Evolutionary conservation across 2,797 vertebrate species (phyloP), one percentile per base, ranked within the genome.

Genomic region (Alexandromys oeconomus): DNA sequence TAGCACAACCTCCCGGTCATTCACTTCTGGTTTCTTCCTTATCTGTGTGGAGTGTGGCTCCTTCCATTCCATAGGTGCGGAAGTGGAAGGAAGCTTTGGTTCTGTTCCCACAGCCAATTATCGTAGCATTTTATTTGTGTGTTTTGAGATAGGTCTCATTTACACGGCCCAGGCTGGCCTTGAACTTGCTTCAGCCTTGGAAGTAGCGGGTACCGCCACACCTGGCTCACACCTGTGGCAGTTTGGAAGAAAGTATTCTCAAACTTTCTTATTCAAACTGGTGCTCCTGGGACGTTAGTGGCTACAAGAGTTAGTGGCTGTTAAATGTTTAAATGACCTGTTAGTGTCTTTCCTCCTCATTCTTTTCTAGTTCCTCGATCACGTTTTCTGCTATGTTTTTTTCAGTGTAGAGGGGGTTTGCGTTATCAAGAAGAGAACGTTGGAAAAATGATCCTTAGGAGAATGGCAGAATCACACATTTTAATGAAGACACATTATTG

Each of bases 401-500:
- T 78, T 65, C 61, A 91, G n/a, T 12, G 23, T 29, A 5, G 48
- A 51, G 23, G 19, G 46, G 31, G 76, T 81, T 94, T 95, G 78
- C 34, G 48, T 93, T 31, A 88, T 46, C 57, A 91, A 88, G 54
- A 80, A 84, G 86, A 89, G 23, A 80, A 78, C 71, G 40, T 21
- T 37, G 23, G 74, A n/a, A 63, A 93, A 80, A 31, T 94, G 57
- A 69, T 90, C 31, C 90, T 46, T 46, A 74, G 25, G 77, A 89
- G 17, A 61, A 15, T 80, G 63, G 48, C 63, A 89, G 84, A 90
- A 79, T 87, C 34, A 86, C 57, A 82, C 43, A 59, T 63, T 57
- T 17, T 19, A 43, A 57, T 84, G 43, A 95, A 67, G 65, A 57
- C 31, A 2, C 67, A 65, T 87, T 91, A 65, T 63, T 82, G 51